Conservation (phyloP, 2,888 invertebrate species). For the Drosophila greeni region DNA sequence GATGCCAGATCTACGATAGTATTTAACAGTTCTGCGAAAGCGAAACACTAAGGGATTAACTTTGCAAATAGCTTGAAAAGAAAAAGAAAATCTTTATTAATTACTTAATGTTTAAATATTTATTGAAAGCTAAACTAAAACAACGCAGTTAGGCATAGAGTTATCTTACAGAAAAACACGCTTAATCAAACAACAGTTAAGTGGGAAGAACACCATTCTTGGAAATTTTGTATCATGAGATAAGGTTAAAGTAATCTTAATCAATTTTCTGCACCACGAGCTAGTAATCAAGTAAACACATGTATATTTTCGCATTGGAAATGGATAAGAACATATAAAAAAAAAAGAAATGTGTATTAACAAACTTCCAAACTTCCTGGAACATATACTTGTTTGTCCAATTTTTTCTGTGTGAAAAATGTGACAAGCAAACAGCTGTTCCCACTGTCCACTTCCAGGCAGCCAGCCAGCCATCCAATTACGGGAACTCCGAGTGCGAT, state of each 20-base stretch:
- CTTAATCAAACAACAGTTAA: neutral
- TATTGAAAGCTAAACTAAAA: neutral
- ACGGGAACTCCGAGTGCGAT: constrained; percentile 13
- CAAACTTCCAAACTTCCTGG: neutral
- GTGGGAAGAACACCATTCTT: neutral
- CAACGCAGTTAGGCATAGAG: neutral
- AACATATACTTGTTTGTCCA: neutral
- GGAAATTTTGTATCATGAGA: neutral
- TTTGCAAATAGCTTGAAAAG: neutral
- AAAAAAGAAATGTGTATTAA: neutral
- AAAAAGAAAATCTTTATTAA: neutral
- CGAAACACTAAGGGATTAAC: neutral
- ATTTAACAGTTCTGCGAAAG: neutral
- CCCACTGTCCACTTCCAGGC: too few relatives aligned
- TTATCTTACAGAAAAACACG: neutral
- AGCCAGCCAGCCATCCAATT: constrained; percentile 1
- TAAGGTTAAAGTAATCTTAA: constrained; percentile 1
- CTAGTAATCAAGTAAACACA: neutral
- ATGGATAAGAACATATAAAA: neutral
- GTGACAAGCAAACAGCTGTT: constrained; percentile 2
- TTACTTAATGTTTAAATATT: neutral
- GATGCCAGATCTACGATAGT: neutral
- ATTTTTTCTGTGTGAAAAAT: neutral
- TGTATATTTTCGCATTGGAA: neutral
- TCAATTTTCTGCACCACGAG: too few relatives aligned